Conservation (phyloP, 2,113 vertebrate species). For the Myocastor coypus region DNA sequence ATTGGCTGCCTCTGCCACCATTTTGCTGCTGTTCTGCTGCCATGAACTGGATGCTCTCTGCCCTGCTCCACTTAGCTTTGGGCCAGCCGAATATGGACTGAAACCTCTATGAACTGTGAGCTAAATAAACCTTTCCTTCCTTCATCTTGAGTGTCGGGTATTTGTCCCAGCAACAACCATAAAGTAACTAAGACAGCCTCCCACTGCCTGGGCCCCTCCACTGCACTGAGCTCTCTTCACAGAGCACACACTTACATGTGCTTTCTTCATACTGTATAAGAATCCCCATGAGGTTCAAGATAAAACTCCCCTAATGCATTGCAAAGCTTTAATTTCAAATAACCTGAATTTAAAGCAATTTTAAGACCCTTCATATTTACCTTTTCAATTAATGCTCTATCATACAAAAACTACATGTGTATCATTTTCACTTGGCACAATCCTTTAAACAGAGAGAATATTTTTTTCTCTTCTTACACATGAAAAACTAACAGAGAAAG, state of each 20-base stretch:
- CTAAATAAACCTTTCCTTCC: no score
- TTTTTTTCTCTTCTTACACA: background rate
- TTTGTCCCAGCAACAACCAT: no score
- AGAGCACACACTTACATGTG: background rate
- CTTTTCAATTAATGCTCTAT: background rate
- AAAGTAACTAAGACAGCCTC: no score
- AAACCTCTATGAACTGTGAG: no score
- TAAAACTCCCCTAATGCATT: background rate
- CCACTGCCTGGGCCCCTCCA: background rate
- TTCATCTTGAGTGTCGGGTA: no score
- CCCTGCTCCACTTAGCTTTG: no score
- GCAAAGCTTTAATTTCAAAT: conserved; percentile 32
- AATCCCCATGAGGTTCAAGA: background rate
- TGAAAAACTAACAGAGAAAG: background rate
- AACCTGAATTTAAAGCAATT: conserved; percentile 37
- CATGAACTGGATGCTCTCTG: no score
- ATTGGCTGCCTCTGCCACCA: no score
- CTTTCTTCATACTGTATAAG: background rate
- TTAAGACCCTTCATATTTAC: background rate
- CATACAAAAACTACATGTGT: background rate
- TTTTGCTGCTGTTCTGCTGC: no score
- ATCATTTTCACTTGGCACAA: background rate
- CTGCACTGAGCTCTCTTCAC: background rate
- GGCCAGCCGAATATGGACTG: no score
- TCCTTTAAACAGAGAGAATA: background rate